A percentile compares a stretch with the other conserved stretches of the same genome.
phyloP scores from a whole-genome alignment of 2,113 vertebrate species.

The Himantopus leucocephalus region DNA sequence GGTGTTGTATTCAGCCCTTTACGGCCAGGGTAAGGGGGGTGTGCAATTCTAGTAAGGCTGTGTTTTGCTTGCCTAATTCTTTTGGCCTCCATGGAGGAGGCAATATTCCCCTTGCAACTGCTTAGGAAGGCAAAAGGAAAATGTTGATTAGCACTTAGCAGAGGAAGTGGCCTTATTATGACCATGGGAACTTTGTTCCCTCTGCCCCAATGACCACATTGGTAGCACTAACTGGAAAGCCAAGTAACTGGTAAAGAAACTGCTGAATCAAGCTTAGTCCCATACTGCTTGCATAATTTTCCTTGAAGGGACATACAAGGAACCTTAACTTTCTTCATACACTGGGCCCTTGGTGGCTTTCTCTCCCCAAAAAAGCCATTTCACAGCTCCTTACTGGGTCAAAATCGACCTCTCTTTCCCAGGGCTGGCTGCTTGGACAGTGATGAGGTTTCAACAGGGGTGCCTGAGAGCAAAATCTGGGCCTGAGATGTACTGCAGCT shows the following conservation, averaged over 20 bases:
- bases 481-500: not conserved
- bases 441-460: not conserved
- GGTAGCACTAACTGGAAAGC: not conserved
- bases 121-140: slow-evolving; percentile 43
- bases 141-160: slow-evolving; percentile 43
- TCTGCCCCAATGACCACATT: slow-evolving; percentile 17
- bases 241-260: slow-evolving; percentile 8
- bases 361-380: not conserved
- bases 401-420: not conserved
- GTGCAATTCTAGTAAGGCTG: not conserved
- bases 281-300: not conserved
- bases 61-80: slow-evolving; percentile 3
- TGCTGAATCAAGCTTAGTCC: not conserved
- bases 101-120: slow-evolving; percentile 12
- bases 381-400: not conserved
- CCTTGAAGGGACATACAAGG: not conserved
- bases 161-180: slow-evolving; percentile 47
- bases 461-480: not conserved
- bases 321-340: not conserved
- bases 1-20: not conserved
- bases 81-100: not conserved
- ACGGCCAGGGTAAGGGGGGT: not conserved
- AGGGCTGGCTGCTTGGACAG: not conserved
- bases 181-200: slow-evolving; percentile 5
- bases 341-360: not conserved